Evolutionary conservation across 2,888 invertebrate species (phyloP).

Genomic region (Netelia melanura): DNA sequence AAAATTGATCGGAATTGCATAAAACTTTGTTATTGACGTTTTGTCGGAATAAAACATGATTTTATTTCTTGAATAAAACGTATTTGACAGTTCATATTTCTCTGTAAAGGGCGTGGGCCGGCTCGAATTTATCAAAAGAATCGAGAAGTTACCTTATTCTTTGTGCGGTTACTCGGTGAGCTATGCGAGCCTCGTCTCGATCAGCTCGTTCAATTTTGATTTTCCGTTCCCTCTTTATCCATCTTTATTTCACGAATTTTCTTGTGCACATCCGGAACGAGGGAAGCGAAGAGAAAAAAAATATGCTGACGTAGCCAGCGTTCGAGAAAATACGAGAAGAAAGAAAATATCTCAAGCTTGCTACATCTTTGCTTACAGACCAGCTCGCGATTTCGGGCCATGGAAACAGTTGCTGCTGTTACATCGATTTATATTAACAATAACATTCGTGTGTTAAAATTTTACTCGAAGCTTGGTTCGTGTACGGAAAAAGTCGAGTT

Average conservation of each 20-base stretch:
- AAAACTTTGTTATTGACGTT: too few relatives aligned
- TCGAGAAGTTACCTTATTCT: too few relatives aligned
- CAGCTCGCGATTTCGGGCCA: neutral
- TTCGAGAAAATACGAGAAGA: neutral
- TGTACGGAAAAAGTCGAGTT: neutral
- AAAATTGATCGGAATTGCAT: too few relatives aligned
- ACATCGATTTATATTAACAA: constrained; percentile 44
- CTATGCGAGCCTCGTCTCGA: too few relatives aligned
- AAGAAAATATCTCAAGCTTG: constrained; percentile 6
- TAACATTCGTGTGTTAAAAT: constrained; percentile 30
- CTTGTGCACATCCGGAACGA: constrained; percentile 1
- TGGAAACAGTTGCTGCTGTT: constrained; percentile 1
- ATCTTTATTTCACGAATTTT: neutral
- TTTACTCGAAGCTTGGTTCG: constrained; percentile 18
- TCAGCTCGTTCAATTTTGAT: neutral
- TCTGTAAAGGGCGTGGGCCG: too few relatives aligned
- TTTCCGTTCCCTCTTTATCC: neutral
- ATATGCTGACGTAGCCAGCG: constrained; percentile 19
- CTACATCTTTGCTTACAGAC: neutral
- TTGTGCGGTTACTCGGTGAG: too few relatives aligned
- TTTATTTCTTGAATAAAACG: too few relatives aligned
- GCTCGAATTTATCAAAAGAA: too few relatives aligned
- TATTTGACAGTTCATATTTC: too few relatives aligned
- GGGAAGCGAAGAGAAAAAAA: neutral
- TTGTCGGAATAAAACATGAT: too few relatives aligned